These are phyloP conservation scores for Erythrolamprus reginae DNA, from an alignment of 2,113 vertebrate genomes.

Conservation along the genomic window DNA sequence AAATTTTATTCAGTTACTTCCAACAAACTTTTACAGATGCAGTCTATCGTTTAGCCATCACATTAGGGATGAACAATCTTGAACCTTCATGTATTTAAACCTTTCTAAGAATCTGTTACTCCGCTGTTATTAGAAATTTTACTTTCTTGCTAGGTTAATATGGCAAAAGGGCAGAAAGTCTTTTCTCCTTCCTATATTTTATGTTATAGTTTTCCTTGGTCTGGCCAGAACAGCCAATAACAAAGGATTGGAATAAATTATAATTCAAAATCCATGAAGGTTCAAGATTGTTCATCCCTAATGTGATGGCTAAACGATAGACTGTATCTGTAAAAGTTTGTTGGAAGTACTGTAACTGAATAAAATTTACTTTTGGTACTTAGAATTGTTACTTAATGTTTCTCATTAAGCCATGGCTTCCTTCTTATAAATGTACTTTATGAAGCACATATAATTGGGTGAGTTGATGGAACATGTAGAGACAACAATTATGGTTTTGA, in stretches of 20 bases:
- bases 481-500: too few species aligned
- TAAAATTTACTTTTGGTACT: too few species aligned
- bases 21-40: too few species aligned
- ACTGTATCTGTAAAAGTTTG: too few species aligned
- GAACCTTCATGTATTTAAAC: not conserved
- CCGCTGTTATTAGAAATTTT: not conserved
- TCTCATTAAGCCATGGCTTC: too few species aligned
- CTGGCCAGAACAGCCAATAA: not conserved
- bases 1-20: too few species aligned
- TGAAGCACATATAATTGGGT: too few species aligned
- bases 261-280: not conserved
- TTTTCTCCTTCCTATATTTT: not conserved
- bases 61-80: not conserved
- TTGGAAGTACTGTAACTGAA: too few species aligned
- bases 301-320: not conserved
- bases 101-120: not conserved
- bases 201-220: not conserved
- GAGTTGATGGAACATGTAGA: too few species aligned
- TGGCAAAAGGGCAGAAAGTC: not conserved
- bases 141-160: not conserved
- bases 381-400: too few species aligned
- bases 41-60: not conserved
- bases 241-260: not conserved
- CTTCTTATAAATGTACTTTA: too few species aligned
- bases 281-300: not conserved